Conservation (phyloP, 2,797 vertebrate species). For the Chaetodon trifasciatus region DNA sequence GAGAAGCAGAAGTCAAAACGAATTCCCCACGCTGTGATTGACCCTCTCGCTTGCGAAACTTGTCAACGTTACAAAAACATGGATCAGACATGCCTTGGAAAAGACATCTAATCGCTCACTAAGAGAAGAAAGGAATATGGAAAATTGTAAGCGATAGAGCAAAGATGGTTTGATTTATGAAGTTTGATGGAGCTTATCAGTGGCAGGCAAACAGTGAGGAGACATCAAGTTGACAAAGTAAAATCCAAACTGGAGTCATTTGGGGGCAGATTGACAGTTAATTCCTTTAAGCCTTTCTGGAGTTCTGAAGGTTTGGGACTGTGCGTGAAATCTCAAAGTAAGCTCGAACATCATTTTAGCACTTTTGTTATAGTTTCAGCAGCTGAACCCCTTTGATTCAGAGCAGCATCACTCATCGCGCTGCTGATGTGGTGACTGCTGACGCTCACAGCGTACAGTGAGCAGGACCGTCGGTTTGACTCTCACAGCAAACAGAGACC, state of each 20-base stretch:
- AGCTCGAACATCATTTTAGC: not conserved
- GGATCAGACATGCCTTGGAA: constrained; percentile 38
- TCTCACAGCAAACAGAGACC: too few relatives aligned
- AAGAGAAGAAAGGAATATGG: constrained; percentile 20
- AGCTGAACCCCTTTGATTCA: not conserved
- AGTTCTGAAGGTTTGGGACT: constrained; percentile 29
- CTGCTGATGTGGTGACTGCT: too few relatives aligned
- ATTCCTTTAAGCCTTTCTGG: constrained; percentile 28
- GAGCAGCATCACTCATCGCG: not conserved
- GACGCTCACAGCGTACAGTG: not conserved
- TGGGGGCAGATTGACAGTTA: constrained; percentile 37
- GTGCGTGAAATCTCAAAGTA: constrained; percentile 17
- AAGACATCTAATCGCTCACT: constrained; percentile 41
- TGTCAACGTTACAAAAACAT: constrained; percentile 39
- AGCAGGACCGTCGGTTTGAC: not conserved
- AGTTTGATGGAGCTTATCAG: constrained; percentile 59
- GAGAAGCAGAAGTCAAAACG: constrained; percentile 63
- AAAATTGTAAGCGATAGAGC: not conserved
- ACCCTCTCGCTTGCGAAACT: constrained; percentile 25
- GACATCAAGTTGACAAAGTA: constrained; percentile 45
- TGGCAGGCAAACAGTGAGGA: constrained; percentile 48
- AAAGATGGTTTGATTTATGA: constrained; percentile 47
- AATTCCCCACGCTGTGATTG: constrained; percentile 41
- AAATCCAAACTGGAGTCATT: constrained; percentile 31
- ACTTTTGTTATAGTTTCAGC: not conserved